A percentile compares a stretch with the other conserved stretches of the same genome.
Conservation (phyloP, 1,140 invertebrate genomes). For the Drosophila lowei region DNA sequence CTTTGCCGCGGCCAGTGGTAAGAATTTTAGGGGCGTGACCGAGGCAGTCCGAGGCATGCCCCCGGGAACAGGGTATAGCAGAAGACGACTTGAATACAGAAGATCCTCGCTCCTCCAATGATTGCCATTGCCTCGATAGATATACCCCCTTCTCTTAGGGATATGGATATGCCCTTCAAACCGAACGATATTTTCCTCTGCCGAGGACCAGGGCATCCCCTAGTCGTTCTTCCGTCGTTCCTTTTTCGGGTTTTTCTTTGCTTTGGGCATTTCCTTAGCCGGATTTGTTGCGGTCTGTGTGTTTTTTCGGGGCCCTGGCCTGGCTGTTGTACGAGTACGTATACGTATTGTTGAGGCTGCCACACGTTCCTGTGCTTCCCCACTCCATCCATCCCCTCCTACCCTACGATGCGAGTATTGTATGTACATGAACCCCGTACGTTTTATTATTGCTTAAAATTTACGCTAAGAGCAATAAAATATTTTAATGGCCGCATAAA, state of each 20-base stretch:
- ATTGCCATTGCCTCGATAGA: no score
- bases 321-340: background rate
- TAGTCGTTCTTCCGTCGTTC: background rate
- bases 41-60: slow-evolving; percentile 3
- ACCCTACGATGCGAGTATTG: background rate
- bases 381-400: slow-evolving; percentile 6
- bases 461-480: slow-evolving; percentile 80
- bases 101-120: no score
- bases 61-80: background rate
- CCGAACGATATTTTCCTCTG: background rate
- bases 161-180: no score
- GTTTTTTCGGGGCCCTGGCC: slow-evolving; percentile 22
- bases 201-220: background rate
- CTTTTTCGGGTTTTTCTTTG: slow-evolving; percentile 6
- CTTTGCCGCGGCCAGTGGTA: slow-evolving; percentile 54
- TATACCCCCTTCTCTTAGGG: no score
- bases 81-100: no score
- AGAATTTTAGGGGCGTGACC: slow-evolving; percentile 30
- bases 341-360: slow-evolving; percentile 34
- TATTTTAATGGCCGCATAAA: slow-evolving; percentile 81
- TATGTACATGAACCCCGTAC: slow-evolving; percentile 27
- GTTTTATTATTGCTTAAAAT: slow-evolving; percentile 79
- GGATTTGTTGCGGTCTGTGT: slow-evolving; percentile 5
- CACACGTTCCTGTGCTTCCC: slow-evolving; percentile 39
- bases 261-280: slow-evolving; percentile 1